Evolutionary conservation across 23 tunicate species (phyloP), one percentile per base, ranked within the genome.

Genomic region (Trididemnum clinides): DNA sequence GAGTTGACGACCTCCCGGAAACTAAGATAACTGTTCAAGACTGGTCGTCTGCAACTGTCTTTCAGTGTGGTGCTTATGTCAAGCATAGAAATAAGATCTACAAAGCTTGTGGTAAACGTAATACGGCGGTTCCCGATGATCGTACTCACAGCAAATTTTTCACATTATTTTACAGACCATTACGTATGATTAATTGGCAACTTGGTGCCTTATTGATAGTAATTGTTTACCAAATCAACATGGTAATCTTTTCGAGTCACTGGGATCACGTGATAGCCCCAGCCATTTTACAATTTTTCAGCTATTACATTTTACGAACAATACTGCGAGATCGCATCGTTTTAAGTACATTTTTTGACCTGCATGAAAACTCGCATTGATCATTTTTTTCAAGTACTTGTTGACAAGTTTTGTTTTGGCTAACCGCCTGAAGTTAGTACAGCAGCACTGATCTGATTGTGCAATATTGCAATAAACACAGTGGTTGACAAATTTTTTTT

Each of bases 241-340:
- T 92, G 21, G 50, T 92, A 1, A 19, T 92, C 25, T 86, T 85
- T 76, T 82, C 91, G 28, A 73, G 80, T 31, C 58, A 80, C 2
- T 92, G 97, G 97, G 92, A 92, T 69, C 89, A 81, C 7, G 44
- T 88, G n/a, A 84, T 92, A 5, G 81, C 84, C 4, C 89, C 88
- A 0, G 97, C 97, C 0, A 78, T 92, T 54, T 71, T 92, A 71
- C 97, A 88, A 84, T 92, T 92, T 88, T 92, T 92, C 33, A 92
- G 97, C 62, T 90, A 71, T 84, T 88, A 83, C 73, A 75, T 92
- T 33, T 64, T 92, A 71, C 84, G 80, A 69, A 57, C 76, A 3
- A 63, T 91, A 19, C 59, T 88, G 26, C 39, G 92, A 34, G 97
- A 92, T 72, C 82, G 92, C 5, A 84, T 92, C 39, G 84, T 92